Evolutionary conservation across 2,113 vertebrate genomes (phyloP).

Genomic region (Bucco capensis): DNA sequence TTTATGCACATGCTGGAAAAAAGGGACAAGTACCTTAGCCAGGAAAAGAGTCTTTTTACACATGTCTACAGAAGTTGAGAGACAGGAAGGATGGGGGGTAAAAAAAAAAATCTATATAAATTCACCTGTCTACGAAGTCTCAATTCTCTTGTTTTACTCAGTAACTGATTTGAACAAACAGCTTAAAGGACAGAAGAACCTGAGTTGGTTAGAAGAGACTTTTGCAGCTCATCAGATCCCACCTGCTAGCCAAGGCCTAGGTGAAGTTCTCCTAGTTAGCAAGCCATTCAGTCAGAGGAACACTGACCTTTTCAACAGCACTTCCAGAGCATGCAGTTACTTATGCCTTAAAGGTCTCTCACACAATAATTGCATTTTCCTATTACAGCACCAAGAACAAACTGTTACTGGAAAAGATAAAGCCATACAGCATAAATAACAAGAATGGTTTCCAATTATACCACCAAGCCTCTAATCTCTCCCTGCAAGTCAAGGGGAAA

Average conservation of each 20-base stretch:
- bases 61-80: background rate
- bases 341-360: background rate
- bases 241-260: background rate
- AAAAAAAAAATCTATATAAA: background rate
- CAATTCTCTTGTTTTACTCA: background rate
- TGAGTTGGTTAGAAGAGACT: background rate
- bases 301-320: background rate
- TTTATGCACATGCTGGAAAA: background rate
- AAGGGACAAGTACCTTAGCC: background rate
- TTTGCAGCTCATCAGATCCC: background rate
- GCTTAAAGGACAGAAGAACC: background rate
- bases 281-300: background rate
- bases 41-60: background rate
- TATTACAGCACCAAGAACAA: background rate
- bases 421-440: background rate
- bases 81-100: accelerated
- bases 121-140: background rate
- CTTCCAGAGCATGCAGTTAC: background rate
- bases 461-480: background rate
- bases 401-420: background rate
- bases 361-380: background rate
- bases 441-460: background rate
- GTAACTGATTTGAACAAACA: background rate
- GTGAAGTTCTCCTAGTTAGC: background rate
- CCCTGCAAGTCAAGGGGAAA: background rate